A percentile compares a stretch with the other conserved stretches of the same genome.
These are phyloP conservation scores for Leptoclinus maculatus DNA, from an alignment of 2,797 vertebrate species.

Conservation along the genomic window DNA sequence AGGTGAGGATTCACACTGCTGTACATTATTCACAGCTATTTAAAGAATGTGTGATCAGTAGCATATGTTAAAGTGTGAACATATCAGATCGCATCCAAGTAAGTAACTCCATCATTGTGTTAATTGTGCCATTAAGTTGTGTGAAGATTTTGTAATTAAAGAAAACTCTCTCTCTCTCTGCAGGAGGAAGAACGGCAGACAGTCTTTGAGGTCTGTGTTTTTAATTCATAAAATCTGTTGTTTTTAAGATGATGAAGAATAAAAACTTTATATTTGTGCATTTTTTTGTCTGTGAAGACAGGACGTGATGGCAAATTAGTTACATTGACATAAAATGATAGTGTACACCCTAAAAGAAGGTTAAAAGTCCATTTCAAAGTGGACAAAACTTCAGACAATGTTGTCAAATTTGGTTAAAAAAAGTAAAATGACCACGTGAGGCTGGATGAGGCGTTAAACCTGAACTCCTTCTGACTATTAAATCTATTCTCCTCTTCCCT, in stretches of 20 bases:
- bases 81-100: background rate
- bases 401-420: background rate
- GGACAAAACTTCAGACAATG: background rate
- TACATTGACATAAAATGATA: conserved; percentile 23
- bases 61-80: conserved; percentile 20
- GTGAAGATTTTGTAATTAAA: conserved; percentile 38
- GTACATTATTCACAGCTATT: conserved; percentile 14
- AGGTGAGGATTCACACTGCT: conserved; percentile 84
- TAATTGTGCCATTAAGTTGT: conserved; percentile 16
- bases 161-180: conserved; percentile 38
- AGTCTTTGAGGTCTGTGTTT: conserved; percentile 78
- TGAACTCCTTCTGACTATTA: background rate
- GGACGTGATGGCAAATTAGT: background rate
- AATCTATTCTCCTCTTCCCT: conserved; percentile 20
- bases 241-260: background rate
- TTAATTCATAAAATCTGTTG: background rate
- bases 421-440: background rate
- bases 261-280: background rate
- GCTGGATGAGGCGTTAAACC: conserved; percentile 12
- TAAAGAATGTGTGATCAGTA: background rate
- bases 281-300: background rate
- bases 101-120: background rate
- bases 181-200: conserved; percentile 81
- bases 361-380: background rate
- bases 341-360: background rate